Conservation (phyloP, 2,113 vertebrate species). For the Oncorhynchus nerka region DNA sequence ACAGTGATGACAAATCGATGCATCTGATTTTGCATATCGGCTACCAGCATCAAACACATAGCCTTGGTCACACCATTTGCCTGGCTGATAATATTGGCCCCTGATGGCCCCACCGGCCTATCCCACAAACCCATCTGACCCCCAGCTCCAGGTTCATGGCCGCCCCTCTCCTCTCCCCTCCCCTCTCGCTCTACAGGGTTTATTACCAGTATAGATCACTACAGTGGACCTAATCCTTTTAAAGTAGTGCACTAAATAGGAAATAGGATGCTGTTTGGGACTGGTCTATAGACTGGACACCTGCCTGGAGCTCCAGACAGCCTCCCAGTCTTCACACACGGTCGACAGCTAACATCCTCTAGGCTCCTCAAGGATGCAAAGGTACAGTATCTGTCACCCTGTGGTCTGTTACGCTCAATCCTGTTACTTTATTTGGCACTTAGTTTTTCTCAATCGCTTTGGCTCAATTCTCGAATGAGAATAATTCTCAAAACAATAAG, state of each 20-base stretch:
- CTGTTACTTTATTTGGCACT: too few relatives aligned
- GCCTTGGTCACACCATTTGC: background rate
- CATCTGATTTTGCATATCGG: constrained; percentile 52
- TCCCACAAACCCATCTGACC: constrained; percentile 46
- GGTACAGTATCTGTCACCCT: constrained; percentile 17
- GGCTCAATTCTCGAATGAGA: too few relatives aligned
- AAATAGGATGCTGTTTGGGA: constrained; percentile 14
- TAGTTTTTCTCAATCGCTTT: too few relatives aligned
- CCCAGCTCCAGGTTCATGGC: background rate
- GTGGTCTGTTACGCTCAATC: too few relatives aligned
- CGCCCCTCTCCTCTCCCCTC: background rate
- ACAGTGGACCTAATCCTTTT: constrained; percentile 27
- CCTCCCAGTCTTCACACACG: too few relatives aligned
- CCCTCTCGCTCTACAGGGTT: constrained; percentile 11
- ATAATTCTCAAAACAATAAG: too few relatives aligned
- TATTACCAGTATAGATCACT: constrained; percentile 57
- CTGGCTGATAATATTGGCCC: background rate
- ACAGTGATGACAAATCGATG: constrained; percentile 41
- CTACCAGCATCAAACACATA: constrained; percentile 21
- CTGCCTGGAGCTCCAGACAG: too few relatives aligned
- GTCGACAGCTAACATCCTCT: too few relatives aligned
- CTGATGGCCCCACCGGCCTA: constrained; percentile 44
- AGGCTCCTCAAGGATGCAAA: constrained; percentile 30
- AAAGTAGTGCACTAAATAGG: background rate
- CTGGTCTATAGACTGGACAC: too few relatives aligned